A percentile compares a stretch with the other conserved stretches of the same genome.
phyloP scores from a whole-genome alignment of 2,888 invertebrate species.

The Drosophila paranaensis region DNA sequence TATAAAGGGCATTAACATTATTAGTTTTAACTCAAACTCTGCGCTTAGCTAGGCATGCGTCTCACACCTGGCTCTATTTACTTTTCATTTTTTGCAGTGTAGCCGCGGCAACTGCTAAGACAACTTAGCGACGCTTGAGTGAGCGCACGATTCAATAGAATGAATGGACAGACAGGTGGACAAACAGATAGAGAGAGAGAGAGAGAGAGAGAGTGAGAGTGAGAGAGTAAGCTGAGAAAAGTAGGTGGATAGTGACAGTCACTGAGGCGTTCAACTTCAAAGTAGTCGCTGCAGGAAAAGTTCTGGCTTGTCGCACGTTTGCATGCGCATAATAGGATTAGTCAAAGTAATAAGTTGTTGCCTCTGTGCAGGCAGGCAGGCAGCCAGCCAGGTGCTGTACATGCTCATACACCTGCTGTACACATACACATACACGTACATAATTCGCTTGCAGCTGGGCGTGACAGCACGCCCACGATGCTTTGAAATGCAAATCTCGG shows the following conservation, averaged over 20 bases:
- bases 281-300: slow-evolving; percentile 69
- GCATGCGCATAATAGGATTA: slow-evolving; percentile 79
- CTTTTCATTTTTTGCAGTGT: slow-evolving; percentile 50
- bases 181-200: slow-evolving; percentile 33
- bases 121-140: slow-evolving; percentile 74
- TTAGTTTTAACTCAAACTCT: slow-evolving; percentile 4
- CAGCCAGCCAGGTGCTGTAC: slow-evolving; percentile 25
- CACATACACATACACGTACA: neutral
- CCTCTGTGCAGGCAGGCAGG: slow-evolving; percentile 28
- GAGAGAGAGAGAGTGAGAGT: neutral
- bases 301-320: slow-evolving; percentile 73
- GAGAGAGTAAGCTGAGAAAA: slow-evolving; percentile 9
- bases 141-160: slow-evolving; percentile 75
- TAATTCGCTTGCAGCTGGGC: slow-evolving; percentile 13
- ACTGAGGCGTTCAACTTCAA: slow-evolving; percentile 71
- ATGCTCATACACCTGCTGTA: neutral
- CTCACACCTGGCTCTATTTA: slow-evolving; percentile 2
- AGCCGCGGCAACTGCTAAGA: slow-evolving; percentile 55
- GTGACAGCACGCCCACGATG: slow-evolving; percentile 30
- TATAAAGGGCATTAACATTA: slow-evolving; percentile 7
- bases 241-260: slow-evolving; percentile 47
- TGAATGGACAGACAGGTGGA: slow-evolving; percentile 58
- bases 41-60: neutral
- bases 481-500: slow-evolving; percentile 75
- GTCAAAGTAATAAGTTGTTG: slow-evolving; percentile 76